Base-by-base conservation (phyloP, 2,113 vertebrate genomes). In the Himantopus leucocephalus region DNA sequence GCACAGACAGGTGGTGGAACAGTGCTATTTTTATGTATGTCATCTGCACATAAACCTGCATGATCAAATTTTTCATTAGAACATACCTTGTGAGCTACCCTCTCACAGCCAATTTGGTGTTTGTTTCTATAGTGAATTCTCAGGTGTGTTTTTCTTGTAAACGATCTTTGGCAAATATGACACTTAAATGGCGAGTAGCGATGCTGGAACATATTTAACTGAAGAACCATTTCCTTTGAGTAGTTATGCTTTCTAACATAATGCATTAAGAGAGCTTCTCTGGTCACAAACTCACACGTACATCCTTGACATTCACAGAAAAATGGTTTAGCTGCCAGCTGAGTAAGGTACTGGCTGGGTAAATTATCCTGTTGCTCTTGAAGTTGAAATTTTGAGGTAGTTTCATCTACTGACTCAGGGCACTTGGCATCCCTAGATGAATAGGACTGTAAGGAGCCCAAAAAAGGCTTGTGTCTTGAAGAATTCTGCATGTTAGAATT, bases 161-260 rank as follows among this genome's bases (percentile, higher is more conserved):
- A 99, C 15, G 98, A 97, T 97, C 98, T 99, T 96, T 98, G 98
- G 98, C 99, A 99, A 96, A 99, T 98, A 35, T 99, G 99, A 98
- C 99, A 99, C 71, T 98, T 98, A 74, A 99, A 99, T 12, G 99
- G 99, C 16, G 99, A 99, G 96, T 98, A 99, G 14, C 98, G 98
- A 45, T 98, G 97, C 74, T 98, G 98, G 94, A 99, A 99, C 97
- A 98, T 98, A 35, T 98, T 98, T 96, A 99, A 94, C 71, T 98
- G 98, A 83, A 98, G 99, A 70, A 99, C 99, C 77, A 98, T 98
- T 89, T 99, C 98, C 56, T 98, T 96, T 43, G 98, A 98, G 35
- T 98, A 98, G 80, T 98, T 98, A 94, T 99, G 99, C 85, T 98
- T 98, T 95, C 93, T 98, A 95, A 98, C 98, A 77, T 99, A 99